Evolutionary conservation across 2,113 vertebrate genomes (phyloP), one percentile per base, ranked within the genome.

Genomic region (Spea multiplicata): DNA sequence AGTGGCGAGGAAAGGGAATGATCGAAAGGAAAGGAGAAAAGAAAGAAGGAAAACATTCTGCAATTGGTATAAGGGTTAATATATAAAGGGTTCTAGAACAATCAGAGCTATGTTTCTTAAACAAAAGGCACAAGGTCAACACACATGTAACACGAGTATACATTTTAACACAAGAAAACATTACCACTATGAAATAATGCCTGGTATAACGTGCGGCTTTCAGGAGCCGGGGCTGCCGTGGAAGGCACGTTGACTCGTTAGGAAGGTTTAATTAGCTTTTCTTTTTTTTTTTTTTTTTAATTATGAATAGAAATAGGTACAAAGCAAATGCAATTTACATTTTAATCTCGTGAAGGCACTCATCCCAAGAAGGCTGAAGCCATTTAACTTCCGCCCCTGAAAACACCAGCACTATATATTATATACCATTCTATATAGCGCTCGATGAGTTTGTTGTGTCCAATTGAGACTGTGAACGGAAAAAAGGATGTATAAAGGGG

Each of bases 261-360:
- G 67, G 49, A 50, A 69, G 47, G 44, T 49, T 50, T 69, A 69
- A 69, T 69, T 69, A 49, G 67, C 67, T 69, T 72, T 72, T 30
- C 30, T 2, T 30, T 30, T 30, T 30, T 30, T 30, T 30, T 30
- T 30, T 30, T 30, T 30, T 30, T 72, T 55, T 72, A 72, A 57
- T 72, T 72, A 72, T 72, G 30, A 72, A 44, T 57, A 13, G 30
- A 48, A 69, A 49, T 69, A 69, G 13, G 52, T 44, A 10, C 17
- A 72, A 44, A 30, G 10, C 50, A 45, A 44, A 44, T 8, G 52
- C 8, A 72, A 72, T 72, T 72, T 72, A 72, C 52, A 72, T 72
- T 72, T 72, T 17, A 72, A 57, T 72, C 70, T 45, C 12, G 6
- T 5, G 17, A 57, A 44, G 6, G n/a, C 61, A 64, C 17, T 17